These are phyloP conservation scores for Oxycera nigricornis DNA, from an alignment of 2,888 invertebrate genomes.

Conservation along the genomic window DNA sequence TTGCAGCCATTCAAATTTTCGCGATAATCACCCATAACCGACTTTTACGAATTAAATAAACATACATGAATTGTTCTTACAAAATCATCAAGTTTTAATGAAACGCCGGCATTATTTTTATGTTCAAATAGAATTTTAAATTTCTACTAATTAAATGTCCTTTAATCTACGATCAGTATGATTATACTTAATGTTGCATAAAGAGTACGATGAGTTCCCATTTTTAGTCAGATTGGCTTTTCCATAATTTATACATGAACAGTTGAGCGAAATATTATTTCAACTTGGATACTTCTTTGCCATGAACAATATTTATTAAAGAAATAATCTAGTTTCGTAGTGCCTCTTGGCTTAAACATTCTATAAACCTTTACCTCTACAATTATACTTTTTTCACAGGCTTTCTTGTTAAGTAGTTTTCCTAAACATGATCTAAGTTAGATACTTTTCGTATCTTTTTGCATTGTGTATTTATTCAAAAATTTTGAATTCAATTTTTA, in stretches of 20 bases:
- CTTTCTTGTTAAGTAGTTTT: background rate
- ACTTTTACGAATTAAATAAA: slow-evolving; percentile 25
- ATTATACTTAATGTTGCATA: slow-evolving; percentile 17
- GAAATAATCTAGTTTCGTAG: too few species aligned
- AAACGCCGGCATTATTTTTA: too few species aligned
- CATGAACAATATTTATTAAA: too few species aligned
- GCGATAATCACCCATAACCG: slow-evolving; percentile 42
- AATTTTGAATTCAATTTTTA: too few species aligned
- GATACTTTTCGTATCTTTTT: too few species aligned
- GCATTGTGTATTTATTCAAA: too few species aligned
- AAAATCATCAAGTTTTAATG: too few species aligned
- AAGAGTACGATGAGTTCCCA: slow-evolving; percentile 41
- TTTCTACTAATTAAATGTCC: background rate
- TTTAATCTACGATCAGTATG: background rate
- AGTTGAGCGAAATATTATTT: too few species aligned
- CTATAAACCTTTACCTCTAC: background rate
- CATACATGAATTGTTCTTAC: slow-evolving; percentile 42
- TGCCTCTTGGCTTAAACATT: background rate
- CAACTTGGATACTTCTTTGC: too few species aligned
- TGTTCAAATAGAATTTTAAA: too few species aligned
- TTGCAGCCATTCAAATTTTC: slow-evolving; percentile 63
- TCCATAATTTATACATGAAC: slow-evolving; percentile 27
- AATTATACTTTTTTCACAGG: background rate
- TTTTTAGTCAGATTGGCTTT: slow-evolving; percentile 46
- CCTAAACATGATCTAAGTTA: background rate